phyloP scores from a whole-genome alignment of 1,140 invertebrate species.

The Listronotus oregonensis region DNA sequence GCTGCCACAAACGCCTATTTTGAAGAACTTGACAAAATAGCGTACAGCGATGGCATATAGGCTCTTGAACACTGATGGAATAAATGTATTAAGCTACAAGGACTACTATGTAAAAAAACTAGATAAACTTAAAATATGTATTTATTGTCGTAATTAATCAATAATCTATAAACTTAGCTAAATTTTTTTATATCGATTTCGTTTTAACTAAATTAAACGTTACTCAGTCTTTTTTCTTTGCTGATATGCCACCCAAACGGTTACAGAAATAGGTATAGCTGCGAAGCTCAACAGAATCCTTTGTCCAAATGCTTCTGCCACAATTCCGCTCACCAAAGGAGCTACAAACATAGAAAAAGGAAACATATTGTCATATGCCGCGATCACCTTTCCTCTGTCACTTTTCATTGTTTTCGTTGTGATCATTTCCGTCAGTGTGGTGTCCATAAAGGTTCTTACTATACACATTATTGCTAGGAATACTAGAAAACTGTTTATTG shows the following conservation, averaged over 20 bases:
- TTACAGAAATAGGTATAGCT: conserved; percentile 20
- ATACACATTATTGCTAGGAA: conserved; percentile 27
- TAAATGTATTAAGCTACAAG: too few relatives aligned
- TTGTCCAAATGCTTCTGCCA: conserved; percentile 30
- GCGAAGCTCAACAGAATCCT: conserved; percentile 16
- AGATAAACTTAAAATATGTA: too few relatives aligned
- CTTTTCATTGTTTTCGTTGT: conserved; percentile 18
- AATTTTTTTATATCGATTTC: too few relatives aligned
- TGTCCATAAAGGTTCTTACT: conserved; percentile 28
- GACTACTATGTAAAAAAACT: too few relatives aligned
- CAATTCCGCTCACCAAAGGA: conserved; percentile 30
- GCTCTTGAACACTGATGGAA: too few relatives aligned
- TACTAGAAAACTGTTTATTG: conserved; percentile 17
- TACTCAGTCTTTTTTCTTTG: conserved; percentile 17
- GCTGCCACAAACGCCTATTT: too few relatives aligned
- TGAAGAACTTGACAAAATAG: too few relatives aligned
- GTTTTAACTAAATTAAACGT: too few relatives aligned
- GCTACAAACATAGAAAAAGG: conserved; percentile 22
- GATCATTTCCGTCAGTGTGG: conserved; percentile 27
- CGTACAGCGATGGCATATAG: too few relatives aligned
- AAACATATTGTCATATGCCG: conserved; percentile 31
- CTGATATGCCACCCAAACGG: conserved; percentile 11
- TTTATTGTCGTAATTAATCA: too few relatives aligned
- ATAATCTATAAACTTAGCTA: too few relatives aligned
- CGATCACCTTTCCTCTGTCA: conserved; percentile 39